These are phyloP conservation scores for Scomber scombrus DNA, from an alignment of 2,113 vertebrate species.

Conservation along the genomic window DNA sequence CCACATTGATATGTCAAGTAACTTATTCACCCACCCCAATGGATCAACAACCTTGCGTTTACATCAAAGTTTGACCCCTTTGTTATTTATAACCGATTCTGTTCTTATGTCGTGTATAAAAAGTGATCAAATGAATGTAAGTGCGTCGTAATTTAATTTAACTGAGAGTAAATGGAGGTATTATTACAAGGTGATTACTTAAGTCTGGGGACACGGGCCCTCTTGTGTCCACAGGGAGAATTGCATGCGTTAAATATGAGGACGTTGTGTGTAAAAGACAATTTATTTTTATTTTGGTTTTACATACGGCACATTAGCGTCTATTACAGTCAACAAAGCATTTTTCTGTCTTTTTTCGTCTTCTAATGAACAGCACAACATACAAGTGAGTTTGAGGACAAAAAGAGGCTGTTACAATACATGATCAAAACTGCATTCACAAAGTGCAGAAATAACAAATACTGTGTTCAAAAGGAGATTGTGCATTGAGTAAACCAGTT, in stretches of 20 bases:
- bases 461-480: constrained; percentile 41
- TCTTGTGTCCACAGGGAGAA: constrained; percentile 58
- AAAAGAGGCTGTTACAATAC: constrained; percentile 54
- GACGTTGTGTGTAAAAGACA: constrained; percentile 27
- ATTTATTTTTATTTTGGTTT: constrained; percentile 68
- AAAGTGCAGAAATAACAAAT: constrained; percentile 57
- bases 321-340: constrained; percentile 57
- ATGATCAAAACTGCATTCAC: constrained; percentile 56
- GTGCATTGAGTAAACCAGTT: constrained; percentile 20
- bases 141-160: background rate
- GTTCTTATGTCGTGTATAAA: background rate
- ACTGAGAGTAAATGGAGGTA: constrained; percentile 21
- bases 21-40: background rate
- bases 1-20: background rate
- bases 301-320: constrained; percentile 62
- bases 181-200: constrained; percentile 39
- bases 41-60: constrained; percentile 13
- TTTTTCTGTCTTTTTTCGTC: constrained; percentile 22
- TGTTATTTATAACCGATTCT: background rate
- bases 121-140: background rate
- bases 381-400: constrained; percentile 43
- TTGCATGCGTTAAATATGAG: constrained; percentile 16
- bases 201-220: constrained; percentile 54
- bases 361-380: constrained; percentile 55
- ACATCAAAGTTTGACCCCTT: background rate